Percentiles rank a stretch among this genome's conserved stretches.
Conservation (phyloP, 2,113 vertebrate species). For the Lepus europaeus region DNA sequence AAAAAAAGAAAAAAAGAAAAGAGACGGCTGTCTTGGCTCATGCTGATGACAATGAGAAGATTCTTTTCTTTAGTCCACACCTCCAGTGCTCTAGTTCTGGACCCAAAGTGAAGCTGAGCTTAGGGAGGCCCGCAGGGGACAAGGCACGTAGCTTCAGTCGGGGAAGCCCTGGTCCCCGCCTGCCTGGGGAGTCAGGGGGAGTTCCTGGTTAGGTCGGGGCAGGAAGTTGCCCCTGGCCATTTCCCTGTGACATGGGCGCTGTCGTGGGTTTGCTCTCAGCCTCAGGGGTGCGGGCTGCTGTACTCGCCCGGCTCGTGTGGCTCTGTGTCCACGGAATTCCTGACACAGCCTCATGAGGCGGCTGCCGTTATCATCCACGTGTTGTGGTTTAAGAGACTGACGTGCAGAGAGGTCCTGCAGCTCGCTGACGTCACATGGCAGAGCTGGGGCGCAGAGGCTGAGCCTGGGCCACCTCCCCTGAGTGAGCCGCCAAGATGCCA, state of each 20-base stretch:
- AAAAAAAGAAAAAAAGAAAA: too few relatives aligned
- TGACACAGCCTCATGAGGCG: neutral
- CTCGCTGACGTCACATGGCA: neutral
- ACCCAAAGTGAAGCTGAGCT: constrained; percentile 47
- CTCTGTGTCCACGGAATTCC: neutral
- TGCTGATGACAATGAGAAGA: neutral
- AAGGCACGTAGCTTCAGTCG: constrained; percentile 55
- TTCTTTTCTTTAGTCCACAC: constrained; percentile 26
- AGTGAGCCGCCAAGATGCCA: neutral
- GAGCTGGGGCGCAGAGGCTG: neutral
- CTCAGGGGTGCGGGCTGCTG: neutral
- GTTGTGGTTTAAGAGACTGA: neutral
- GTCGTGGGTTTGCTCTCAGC: neutral
- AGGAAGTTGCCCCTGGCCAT: neutral
- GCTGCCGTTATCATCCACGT: neutral
- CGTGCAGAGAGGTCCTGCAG: neutral
- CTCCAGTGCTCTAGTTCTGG: constrained; percentile 63
- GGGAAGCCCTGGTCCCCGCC: neutral
- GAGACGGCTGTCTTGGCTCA: constrained; percentile 36
- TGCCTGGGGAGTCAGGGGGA: neutral
- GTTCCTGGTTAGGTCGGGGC: neutral
- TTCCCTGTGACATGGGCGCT: neutral
- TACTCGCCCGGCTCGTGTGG: neutral
- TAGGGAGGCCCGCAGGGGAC: constrained; percentile 49
- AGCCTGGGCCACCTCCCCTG: neutral